Conservation (phyloP, 1,140 invertebrate species). For the Lerema accius region DNA sequence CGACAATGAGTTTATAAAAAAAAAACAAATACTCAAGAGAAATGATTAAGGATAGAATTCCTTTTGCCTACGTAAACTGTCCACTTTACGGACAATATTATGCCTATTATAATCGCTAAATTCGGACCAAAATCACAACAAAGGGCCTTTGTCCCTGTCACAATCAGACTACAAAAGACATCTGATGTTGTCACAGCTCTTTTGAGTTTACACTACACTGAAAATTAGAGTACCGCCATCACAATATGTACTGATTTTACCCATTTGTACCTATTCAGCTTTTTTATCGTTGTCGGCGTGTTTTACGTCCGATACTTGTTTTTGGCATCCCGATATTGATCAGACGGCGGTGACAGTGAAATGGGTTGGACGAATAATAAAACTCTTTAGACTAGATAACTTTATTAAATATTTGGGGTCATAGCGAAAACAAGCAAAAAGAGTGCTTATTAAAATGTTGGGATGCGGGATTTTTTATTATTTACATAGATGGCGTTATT, state of each 20-base stretch:
- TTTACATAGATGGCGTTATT: too few species aligned
- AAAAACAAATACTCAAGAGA: constrained; percentile 9
- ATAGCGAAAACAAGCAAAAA: too few species aligned
- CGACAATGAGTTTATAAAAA: constrained; percentile 10
- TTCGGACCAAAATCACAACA: constrained; percentile 52
- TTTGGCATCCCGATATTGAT: constrained; percentile 64
- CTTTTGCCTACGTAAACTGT: constrained; percentile 45
- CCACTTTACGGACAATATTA: constrained; percentile 62
- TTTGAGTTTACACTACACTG: constrained; percentile 80
- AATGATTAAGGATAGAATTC: constrained; percentile 15
- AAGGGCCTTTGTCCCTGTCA: constrained; percentile 61
- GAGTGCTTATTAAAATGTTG: too few species aligned
- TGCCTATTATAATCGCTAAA: constrained; percentile 52
- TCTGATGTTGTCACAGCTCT: constrained; percentile 67
- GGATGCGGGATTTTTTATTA: too few species aligned
- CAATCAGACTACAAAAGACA: constrained; percentile 57
- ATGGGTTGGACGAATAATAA: constrained; percentile 79
- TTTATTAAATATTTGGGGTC: constrained; percentile 23
- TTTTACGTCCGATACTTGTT: constrained; percentile 58
- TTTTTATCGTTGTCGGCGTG: constrained; percentile 71
- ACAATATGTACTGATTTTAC: constrained; percentile 70
- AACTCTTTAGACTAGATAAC: constrained; percentile 51
- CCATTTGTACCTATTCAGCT: constrained; percentile 54
- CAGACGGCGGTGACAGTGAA: constrained; percentile 77
- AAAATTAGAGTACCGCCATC: constrained; percentile 72